Base-by-base conservation (phyloP, 2,888 invertebrate species). In the Agrypnus murinus region DNA sequence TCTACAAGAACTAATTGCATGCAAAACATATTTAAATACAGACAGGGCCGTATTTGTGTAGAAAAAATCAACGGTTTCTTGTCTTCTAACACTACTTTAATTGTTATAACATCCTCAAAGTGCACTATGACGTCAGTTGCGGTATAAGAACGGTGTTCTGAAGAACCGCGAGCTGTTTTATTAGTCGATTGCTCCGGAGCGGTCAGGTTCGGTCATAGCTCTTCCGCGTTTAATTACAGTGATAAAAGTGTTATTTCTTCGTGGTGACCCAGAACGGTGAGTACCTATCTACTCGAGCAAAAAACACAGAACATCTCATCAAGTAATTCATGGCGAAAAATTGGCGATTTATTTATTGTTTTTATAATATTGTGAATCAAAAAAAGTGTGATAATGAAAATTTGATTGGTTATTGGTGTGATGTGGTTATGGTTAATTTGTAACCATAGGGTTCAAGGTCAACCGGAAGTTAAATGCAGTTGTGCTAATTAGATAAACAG, bases 171-270 rank as follows among this genome's bases (percentile, higher is more conserved):
- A 80, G 81, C 81, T 82, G 81, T 83, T n/a, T n/a, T n/a, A n/a
- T n/a, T 82, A 80, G 82, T 82, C 79, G 71, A 74, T 75, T 76
- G 77, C 79, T 78, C 76, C 78, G 76, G 76, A 77, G 78, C 83
- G 82, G 84, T 83, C 83, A 83, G 80, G 81, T 79, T 79, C 82
- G 83, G 83, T 83, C 83, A 80, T 81, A 83, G 82, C 82, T 81
- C 80, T 81, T 73, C 69, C 69, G 67, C 32, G 69, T 67, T 50
- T 43, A 25, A 45, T 55, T 65, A 38, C 62, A 69, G 73, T 67
- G 69, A 65, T 55, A 74, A 25, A 25, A 25, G 74, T 73, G 74
- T 69, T 63, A 67, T 50, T 74, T 69, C 63, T 63, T 63, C 60
- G 60, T 64, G 63, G 58, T 74, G 74, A 74, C 73, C 73, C 58